Evolutionary conservation across 2,113 vertebrate species (phyloP).

Genomic region (Pteruthius melanotis): DNA sequence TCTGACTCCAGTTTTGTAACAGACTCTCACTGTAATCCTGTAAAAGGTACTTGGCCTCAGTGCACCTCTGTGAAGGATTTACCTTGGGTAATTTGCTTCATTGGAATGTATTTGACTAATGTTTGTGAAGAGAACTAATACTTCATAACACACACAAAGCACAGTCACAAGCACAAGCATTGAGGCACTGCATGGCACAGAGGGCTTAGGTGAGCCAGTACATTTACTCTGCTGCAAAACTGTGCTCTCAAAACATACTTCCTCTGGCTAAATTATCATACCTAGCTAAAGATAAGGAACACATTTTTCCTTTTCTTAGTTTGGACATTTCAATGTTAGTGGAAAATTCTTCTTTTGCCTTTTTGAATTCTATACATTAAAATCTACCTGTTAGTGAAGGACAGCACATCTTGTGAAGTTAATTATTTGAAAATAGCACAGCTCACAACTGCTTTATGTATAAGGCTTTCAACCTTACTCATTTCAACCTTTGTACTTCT

Average conservation of each 20-base stretch:
- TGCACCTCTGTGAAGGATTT: not conserved
- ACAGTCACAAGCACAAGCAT: not conserved
- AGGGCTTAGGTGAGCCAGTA: not conserved
- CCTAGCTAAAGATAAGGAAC: not conserved
- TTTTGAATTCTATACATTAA: not conserved
- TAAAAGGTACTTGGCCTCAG: not conserved
- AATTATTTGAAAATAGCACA: not conserved
- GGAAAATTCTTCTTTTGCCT: not conserved
- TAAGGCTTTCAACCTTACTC: not conserved
- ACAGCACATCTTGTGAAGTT: not conserved
- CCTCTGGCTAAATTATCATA: not conserved
- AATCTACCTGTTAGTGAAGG: not conserved
- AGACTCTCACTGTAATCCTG: not conserved
- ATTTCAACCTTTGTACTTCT: not conserved
- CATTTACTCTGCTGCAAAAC: not conserved
- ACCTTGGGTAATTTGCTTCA: not conserved
- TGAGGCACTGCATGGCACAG: not conserved
- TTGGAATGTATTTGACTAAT: not conserved
- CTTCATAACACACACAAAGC: not conserved
- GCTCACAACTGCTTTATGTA: not conserved
- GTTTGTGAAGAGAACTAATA: not conserved
- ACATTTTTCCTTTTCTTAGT: not conserved
- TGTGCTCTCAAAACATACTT: not conserved
- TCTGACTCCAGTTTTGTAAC: constrained; percentile 17
- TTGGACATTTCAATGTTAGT: not conserved